A percentile compares a stretch with the other conserved stretches of the same genome.
Evolutionary conservation across 2,113 vertebrate species (phyloP).

Genomic region (Mastomys natalensis): DNA sequence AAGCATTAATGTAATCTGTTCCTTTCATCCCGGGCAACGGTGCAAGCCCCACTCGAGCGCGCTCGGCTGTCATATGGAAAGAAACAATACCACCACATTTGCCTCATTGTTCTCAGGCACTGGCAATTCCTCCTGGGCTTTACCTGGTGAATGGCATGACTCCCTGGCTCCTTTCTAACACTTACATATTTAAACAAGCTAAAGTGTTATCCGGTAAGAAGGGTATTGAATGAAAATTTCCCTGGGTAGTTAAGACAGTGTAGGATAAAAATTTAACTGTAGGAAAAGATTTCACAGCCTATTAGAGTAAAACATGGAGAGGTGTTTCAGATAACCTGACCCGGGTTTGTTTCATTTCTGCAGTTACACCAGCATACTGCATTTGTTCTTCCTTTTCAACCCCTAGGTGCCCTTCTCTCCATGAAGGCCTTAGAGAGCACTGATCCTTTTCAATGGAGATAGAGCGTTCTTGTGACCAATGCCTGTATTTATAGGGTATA

Average conservation of each 20-base stretch:
- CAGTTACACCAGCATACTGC: slow-evolving; percentile 59
- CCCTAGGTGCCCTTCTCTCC: neutral
- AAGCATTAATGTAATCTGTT: slow-evolving; percentile 98
- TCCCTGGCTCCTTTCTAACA: slow-evolving; percentile 75
- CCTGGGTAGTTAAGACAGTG: slow-evolving; percentile 76
- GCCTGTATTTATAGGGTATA: neutral
- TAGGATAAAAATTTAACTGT: slow-evolving; percentile 78
- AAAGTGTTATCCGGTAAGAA: slow-evolving; percentile 76
- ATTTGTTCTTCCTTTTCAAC: slow-evolving; percentile 65
- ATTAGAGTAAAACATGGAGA: slow-evolving; percentile 70
- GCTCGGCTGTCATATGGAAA: slow-evolving; percentile 89
- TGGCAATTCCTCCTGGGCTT: slow-evolving; percentile 67
- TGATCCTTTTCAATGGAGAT: slow-evolving; percentile 40
- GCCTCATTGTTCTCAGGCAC: slow-evolving; percentile 73
- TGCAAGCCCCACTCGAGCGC: slow-evolving; percentile 94
- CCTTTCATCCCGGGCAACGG: slow-evolving; percentile 96
- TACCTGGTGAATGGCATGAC: slow-evolving; percentile 71
- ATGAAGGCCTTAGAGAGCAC: neutral
- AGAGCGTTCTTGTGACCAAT: neutral
- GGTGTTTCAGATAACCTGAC: slow-evolving; percentile 70
- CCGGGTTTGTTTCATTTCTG: slow-evolving; percentile 68
- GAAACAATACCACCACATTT: slow-evolving; percentile 69
- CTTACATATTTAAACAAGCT: slow-evolving; percentile 78
- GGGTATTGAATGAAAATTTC: slow-evolving; percentile 78
- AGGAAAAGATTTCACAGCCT: slow-evolving; percentile 78